A percentile compares a stretch with the other conserved stretches of the same genome.
These are phyloP conservation scores for Ametastegia equiseti DNA, from an alignment of 2,888 invertebrate genomes.

Conservation along the genomic window DNA sequence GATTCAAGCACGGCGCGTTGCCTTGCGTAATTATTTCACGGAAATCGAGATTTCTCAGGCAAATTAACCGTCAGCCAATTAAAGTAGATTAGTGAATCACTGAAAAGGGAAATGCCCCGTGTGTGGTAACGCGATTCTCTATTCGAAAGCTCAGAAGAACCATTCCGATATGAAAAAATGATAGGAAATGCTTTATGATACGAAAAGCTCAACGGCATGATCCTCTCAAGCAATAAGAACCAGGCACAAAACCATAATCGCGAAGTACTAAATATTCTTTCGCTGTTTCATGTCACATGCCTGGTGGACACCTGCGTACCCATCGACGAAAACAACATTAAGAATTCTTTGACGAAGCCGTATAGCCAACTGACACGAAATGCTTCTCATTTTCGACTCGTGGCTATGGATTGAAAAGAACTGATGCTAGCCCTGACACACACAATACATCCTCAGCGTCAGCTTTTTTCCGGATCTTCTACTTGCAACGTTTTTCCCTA, in stretches of 20 bases:
- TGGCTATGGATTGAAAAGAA: background rate
- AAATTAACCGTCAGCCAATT: background rate
- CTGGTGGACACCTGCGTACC: background rate
- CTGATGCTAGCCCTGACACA: background rate
- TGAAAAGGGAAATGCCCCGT: background rate
- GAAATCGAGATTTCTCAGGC: slow-evolving; percentile 12
- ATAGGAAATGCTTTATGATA: no score
- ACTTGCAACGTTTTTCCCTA: background rate
- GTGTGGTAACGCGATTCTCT: background rate
- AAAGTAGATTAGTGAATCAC: background rate
- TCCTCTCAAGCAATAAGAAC: no score
- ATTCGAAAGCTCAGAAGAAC: no score
- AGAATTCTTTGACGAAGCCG: background rate
- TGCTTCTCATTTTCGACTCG: background rate
- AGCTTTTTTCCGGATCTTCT: background rate
- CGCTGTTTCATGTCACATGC: background rate
- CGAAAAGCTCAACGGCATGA: no score
- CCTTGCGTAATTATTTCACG: slow-evolving; percentile 15
- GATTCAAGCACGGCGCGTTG: background rate
- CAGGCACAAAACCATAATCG: background rate
- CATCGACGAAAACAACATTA: background rate
- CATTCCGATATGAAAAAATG: no score
- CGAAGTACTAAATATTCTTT: background rate
- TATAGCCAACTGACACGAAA: no score
- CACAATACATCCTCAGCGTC: background rate